Evolutionary conservation across 2,113 vertebrate genomes (phyloP).

Genomic region (Charina bottae): DNA sequence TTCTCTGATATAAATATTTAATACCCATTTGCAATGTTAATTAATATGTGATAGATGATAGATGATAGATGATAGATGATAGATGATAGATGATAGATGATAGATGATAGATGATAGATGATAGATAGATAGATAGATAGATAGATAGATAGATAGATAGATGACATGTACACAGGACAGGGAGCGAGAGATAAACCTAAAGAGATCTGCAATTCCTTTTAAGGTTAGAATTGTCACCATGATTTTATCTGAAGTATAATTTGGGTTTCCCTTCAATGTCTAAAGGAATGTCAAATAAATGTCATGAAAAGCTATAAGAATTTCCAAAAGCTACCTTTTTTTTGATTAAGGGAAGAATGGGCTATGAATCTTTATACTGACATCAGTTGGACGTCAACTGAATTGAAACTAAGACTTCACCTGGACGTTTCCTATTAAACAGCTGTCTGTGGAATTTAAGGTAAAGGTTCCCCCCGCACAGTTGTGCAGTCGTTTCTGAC

Average conservation of each 20-base stretch:
- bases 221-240: not conserved
- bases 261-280: not conserved
- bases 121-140: too few relatives aligned
- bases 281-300: not conserved
- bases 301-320: not conserved
- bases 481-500: too few relatives aligned
- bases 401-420: not conserved
- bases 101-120: not conserved
- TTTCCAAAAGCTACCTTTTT: too few relatives aligned
- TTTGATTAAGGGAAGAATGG: not conserved
- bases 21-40: not conserved
- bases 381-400: not conserved
- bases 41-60: not conserved
- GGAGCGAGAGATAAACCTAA: not conserved
- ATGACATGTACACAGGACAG: not conserved
- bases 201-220: not conserved
- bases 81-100: not conserved
- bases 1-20: not conserved
- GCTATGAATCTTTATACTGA: not conserved
- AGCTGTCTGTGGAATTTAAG: not conserved
- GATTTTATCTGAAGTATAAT: not conserved
- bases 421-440: not conserved
- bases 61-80: not conserved
- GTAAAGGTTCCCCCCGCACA: too few relatives aligned
- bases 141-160: too few relatives aligned